These are phyloP conservation scores for Anser brachyrhynchus DNA, from an alignment of 2,113 vertebrate genomes.

Conservation along the genomic window DNA sequence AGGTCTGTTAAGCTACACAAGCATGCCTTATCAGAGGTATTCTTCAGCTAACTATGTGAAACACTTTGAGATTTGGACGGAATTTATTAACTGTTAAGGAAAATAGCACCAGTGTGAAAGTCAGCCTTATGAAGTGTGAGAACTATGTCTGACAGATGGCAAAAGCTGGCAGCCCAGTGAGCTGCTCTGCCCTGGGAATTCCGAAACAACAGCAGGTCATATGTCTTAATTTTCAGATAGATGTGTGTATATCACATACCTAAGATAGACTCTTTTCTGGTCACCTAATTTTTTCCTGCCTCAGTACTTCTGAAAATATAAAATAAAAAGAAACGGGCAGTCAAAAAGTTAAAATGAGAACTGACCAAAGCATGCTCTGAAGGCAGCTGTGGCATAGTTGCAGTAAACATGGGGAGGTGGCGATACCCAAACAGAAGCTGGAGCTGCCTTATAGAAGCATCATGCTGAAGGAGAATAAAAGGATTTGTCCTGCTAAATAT, in stretches of 20 bases:
- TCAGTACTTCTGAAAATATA: background rate
- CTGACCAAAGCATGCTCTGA: background rate
- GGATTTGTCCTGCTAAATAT: background rate
- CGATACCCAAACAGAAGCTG: background rate
- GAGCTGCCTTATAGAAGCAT: background rate
- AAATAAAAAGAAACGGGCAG: background rate
- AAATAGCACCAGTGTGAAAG: constrained; percentile 1
- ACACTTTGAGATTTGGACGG: constrained; percentile 37
- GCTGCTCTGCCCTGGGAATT: background rate
- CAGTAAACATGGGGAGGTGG: background rate
- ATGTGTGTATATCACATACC: background rate
- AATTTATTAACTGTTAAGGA: constrained; percentile 44
- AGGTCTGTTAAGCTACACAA: constrained; percentile 10
- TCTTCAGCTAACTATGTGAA: constrained; percentile 30
- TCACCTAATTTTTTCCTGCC: background rate
- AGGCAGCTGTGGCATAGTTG: background rate
- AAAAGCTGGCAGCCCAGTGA: background rate
- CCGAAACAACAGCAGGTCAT: background rate
- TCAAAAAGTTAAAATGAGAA: background rate
- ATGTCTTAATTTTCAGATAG: constrained; percentile 4
- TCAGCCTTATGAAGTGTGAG: constrained; percentile 32
- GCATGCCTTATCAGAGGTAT: constrained; percentile 33
- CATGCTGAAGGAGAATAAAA: background rate
- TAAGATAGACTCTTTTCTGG: background rate
- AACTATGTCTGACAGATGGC: constrained; percentile 34